Percentiles rank a stretch among this genome's conserved stretches.
phyloP scores from a whole-genome alignment of 2,888 invertebrate genomes.

The Oasisia sp. region DNA sequence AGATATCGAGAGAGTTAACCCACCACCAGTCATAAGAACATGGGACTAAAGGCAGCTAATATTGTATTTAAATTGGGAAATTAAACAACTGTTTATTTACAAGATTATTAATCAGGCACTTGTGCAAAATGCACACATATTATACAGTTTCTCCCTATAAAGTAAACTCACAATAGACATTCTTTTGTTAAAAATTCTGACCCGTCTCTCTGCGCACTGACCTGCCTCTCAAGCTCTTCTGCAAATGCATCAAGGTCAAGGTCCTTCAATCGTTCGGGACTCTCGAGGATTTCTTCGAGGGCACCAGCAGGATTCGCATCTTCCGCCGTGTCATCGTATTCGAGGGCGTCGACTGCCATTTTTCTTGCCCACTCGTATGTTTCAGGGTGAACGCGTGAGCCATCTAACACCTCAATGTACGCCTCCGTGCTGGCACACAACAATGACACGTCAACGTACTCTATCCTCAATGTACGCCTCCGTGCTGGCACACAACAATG shows the following conservation, averaged over 20 bases:
- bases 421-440: conserved; percentile 77
- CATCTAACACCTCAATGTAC: conserved; percentile 90
- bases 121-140: too few relatives aligned
- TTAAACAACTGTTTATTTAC: too few relatives aligned
- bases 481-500: conserved; percentile 68
- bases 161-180: background rate
- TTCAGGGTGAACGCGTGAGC: conserved; percentile 97
- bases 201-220: conserved; percentile 47
- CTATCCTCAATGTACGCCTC: conserved; percentile 75
- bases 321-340: conserved; percentile 89
- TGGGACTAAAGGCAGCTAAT: too few relatives aligned
- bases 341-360: conserved; percentile 99
- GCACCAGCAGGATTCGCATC: conserved; percentile 90
- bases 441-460: background rate
- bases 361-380: conserved; percentile 99
- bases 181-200: background rate
- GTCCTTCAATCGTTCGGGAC: conserved; percentile 92
- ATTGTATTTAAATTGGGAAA: too few relatives aligned
- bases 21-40: too few relatives aligned
- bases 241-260: conserved; percentile 98
- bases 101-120: too few relatives aligned
- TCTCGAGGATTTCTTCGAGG: conserved; percentile 94
- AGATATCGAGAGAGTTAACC: too few relatives aligned
- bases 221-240: conserved; percentile 92
- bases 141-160: too few relatives aligned